Conservation (phyloP, 2,113 vertebrate species). For the Corythaixoides concolor region DNA sequence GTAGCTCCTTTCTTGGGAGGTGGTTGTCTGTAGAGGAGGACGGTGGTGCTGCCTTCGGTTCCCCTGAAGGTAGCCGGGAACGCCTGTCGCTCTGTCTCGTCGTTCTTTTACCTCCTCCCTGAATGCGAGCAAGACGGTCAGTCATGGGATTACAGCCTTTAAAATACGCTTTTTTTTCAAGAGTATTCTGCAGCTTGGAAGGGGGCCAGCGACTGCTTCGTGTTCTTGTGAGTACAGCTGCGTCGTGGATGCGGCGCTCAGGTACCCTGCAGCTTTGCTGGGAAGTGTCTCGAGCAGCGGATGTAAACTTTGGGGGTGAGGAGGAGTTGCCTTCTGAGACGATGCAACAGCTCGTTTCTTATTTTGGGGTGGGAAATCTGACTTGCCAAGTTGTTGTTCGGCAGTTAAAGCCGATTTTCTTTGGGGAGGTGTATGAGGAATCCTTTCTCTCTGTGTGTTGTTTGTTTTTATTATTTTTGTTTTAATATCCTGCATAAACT, state of each 20-base stretch:
- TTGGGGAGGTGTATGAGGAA: neutral
- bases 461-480: neutral
- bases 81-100: neutral
- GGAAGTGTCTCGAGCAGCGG: neutral
- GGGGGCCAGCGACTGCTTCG: neutral
- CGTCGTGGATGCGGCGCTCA: neutral
- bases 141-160: neutral
- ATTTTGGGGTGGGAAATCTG: neutral
- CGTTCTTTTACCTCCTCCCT: neutral
- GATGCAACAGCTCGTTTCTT: neutral
- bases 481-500: neutral
- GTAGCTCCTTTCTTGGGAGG: neutral
- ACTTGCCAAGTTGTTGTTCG: neutral
- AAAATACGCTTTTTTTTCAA: neutral
- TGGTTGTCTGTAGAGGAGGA: neutral
- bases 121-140: neutral
- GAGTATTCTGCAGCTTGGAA: constrained; percentile 29
- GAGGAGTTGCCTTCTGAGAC: neutral
- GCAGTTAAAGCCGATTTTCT: neutral
- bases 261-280: constrained; percentile 15
- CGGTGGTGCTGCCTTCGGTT: neutral
- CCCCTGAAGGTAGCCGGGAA: neutral
- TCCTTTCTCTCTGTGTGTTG: neutral
- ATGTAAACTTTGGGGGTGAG: neutral
- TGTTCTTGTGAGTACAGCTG: neutral